A percentile compares a stretch with the other conserved stretches of the same genome.
phyloP scores from a whole-genome alignment of 2,797 vertebrate genomes.

The Yasuhikotakia modesta region DNA sequence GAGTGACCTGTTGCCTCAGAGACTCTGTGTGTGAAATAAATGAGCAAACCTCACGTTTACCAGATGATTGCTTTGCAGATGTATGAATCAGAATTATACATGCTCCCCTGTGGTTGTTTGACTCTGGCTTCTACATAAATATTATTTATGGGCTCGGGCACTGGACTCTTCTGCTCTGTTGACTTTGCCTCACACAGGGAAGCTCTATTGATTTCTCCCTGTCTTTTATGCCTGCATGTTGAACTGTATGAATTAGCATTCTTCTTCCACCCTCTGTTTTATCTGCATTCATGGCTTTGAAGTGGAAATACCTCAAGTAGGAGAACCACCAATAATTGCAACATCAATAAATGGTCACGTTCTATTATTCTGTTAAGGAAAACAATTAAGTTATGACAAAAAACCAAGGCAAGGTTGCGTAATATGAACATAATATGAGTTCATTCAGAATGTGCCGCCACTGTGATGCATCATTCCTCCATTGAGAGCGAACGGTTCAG shows the following conservation, averaged over 20 bases:
- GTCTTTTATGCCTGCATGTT: constrained; percentile 66
- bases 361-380: constrained; percentile 41
- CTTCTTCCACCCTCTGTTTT: constrained; percentile 50
- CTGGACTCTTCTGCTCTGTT: constrained; percentile 62
- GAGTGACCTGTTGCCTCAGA: constrained; percentile 33
- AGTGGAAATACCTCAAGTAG: constrained; percentile 51
- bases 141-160: constrained; percentile 66
- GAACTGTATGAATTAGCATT: constrained; percentile 65
- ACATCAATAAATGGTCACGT: constrained; percentile 46
- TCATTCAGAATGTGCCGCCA: constrained; percentile 21
- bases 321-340: constrained; percentile 32
- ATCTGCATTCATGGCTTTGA: constrained; percentile 51
- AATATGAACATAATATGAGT: constrained; percentile 37
- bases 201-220: constrained; percentile 73
- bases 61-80: constrained; percentile 68
- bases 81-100: constrained; percentile 76
- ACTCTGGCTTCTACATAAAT: constrained; percentile 73
- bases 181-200: constrained; percentile 69
- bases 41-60: constrained; percentile 62
- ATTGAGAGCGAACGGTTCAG: constrained; percentile 26
- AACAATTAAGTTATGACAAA: constrained; percentile 31
- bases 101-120: constrained; percentile 67
- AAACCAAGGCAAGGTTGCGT: constrained; percentile 10
- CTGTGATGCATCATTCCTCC: constrained; percentile 25
- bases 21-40: constrained; percentile 38